A percentile compares a stretch with the other conserved stretches of the same genome.
Evolutionary conservation across 35 echinoderm and acorn worm genomes (phyloP).

Genomic region (Apostichopus parvimensis): DNA sequence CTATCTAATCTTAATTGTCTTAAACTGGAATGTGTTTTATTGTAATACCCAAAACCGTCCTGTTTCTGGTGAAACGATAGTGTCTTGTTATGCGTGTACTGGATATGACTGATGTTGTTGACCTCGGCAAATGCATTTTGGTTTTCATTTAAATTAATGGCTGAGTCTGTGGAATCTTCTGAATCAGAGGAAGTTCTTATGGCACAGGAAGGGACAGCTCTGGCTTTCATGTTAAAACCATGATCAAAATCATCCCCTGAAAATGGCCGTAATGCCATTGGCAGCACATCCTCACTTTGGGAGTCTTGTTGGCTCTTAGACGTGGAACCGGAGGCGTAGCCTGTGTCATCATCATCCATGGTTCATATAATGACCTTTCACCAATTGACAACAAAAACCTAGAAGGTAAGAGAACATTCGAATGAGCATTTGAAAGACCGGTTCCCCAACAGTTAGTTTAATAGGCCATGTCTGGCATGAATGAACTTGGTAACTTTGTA

Average conservation of each 20-base stretch:
- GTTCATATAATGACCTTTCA: neutral
- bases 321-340: neutral
- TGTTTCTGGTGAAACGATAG: neutral
- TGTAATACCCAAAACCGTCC: neutral
- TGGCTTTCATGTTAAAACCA: neutral
- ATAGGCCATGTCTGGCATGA: too few species aligned
- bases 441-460: too few species aligned
- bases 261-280: neutral
- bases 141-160: neutral
- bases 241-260: neutral
- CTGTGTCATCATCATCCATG: conserved; percentile 16
- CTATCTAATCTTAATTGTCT: neutral
- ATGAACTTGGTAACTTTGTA: too few species aligned
- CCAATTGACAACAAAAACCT: too few species aligned
- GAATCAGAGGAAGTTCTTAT: neutral
- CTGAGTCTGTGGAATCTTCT: neutral
- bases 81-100: neutral
- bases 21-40: neutral
- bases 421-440: too few species aligned
- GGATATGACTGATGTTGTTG: neutral
- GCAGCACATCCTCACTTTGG: neutral
- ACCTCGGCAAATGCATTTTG: neutral
- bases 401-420: too few species aligned
- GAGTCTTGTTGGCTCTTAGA: neutral
- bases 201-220: neutral